Percentiles rank a stretch among this genome's conserved stretches.
Evolutionary conservation across 2,113 vertebrate genomes (phyloP).

Genomic region (Pygoscelis adeliae): DNA sequence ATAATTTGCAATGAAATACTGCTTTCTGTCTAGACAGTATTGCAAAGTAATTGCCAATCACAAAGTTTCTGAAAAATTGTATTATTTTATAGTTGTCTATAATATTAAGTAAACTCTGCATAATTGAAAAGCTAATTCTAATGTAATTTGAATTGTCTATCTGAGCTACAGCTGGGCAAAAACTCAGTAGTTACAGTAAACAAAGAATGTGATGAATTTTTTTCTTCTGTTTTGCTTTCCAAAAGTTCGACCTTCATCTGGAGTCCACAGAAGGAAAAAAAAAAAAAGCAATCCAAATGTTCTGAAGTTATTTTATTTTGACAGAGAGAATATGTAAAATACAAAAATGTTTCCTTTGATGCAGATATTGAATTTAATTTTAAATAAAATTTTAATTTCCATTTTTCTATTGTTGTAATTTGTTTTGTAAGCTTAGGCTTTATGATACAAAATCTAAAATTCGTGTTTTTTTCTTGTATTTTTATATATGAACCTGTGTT

Average conservation of each 20-base stretch:
- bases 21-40: background rate
- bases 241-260: background rate
- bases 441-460: background rate
- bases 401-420: background rate
- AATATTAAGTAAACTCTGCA: background rate
- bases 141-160: background rate
- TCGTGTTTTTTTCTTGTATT: rapidly evolving
- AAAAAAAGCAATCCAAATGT: background rate
- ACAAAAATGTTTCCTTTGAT: background rate
- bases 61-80: background rate
- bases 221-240: background rate
- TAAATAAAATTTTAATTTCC: background rate
- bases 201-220: background rate
- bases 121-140: background rate
- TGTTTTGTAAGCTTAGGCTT: background rate
- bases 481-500: background rate
- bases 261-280: background rate
- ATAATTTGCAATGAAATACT: slow-evolving; percentile 5
- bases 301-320: background rate
- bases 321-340: background rate
- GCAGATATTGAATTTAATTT: background rate
- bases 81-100: background rate
- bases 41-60: background rate
- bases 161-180: background rate
- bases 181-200: background rate